A percentile compares a stretch with the other conserved stretches of the same genome.
phyloP scores from a whole-genome alignment of 2,113 vertebrate species.

The Ameiurus melas region DNA sequence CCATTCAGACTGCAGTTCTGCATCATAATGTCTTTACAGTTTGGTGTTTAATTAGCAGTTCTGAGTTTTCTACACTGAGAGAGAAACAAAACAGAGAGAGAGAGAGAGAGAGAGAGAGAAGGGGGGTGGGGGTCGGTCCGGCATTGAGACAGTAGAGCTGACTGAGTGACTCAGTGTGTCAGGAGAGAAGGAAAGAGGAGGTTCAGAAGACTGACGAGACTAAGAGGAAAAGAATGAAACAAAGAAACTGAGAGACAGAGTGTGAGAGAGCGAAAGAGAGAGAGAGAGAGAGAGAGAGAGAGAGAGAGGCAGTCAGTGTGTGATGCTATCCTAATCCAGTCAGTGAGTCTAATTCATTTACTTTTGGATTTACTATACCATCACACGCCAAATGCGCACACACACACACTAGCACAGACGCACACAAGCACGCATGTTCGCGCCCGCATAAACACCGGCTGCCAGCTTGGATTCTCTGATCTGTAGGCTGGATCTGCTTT shows the following conservation, averaged over 20 bases:
- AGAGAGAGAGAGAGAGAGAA: not conserved
- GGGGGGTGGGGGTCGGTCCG: not conserved
- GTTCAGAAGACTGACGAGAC: conserved; percentile 1
- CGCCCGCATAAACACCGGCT: conserved; percentile 57
- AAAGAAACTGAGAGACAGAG: conserved; percentile 12
- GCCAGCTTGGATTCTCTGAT: conserved; percentile 54
- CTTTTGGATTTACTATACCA: conserved; percentile 38
- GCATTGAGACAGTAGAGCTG: conserved; percentile 17
- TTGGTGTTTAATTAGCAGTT: conserved; percentile 36
- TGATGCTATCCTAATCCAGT: conserved; percentile 27
- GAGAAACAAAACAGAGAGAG: not conserved
- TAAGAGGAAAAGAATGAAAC: conserved; percentile 11
- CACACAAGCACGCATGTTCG: conserved; percentile 19
- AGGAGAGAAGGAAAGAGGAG: conserved; percentile 8
- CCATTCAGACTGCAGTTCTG: conserved; percentile 2
- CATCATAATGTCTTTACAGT: conserved; percentile 13
- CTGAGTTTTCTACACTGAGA: conserved; percentile 3
- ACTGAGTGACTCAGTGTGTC: conserved; percentile 32
- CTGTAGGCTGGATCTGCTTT: conserved; percentile 41
- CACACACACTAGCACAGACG: not conserved
- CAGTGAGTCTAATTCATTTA: not conserved
- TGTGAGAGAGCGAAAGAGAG: conserved; percentile 39
- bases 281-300: conserved; percentile 55
- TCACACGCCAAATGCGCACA: not conserved
- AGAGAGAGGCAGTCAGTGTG: conserved; percentile 53